phyloP scores from a whole-genome alignment of 2,797 vertebrate species.

The Lemur catta region DNA sequence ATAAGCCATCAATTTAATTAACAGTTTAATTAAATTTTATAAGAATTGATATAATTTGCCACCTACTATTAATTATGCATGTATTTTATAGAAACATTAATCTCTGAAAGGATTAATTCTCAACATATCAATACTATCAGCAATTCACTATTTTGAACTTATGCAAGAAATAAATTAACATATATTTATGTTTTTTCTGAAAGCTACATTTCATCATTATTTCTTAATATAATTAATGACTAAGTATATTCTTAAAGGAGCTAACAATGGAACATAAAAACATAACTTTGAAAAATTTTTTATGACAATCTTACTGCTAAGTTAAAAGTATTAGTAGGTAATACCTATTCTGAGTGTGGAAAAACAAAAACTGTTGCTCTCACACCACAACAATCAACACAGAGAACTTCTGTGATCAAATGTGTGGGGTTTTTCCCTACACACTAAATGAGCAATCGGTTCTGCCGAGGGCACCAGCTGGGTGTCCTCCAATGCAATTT shows the following conservation, averaged over 20 bases:
- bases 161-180: not conserved
- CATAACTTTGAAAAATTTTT: not conserved
- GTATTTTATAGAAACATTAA: not conserved
- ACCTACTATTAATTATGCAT: not conserved
- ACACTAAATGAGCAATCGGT: not conserved
- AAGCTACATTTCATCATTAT: not conserved
- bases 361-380: not conserved
- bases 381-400: not conserved
- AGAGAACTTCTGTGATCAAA: not conserved
- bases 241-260: not conserved
- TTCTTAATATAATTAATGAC: not conserved
- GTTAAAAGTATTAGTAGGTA: not conserved
- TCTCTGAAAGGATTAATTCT: not conserved
- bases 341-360: not conserved
- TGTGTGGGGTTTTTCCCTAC: not conserved
- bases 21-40: constrained; percentile 10
- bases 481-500: not conserved
- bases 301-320: not conserved
- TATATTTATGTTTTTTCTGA: not conserved
- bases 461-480: not conserved
- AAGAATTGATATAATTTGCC: constrained; percentile 6
- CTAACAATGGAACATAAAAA: not conserved
- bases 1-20: constrained; percentile 41
- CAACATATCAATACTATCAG: not conserved
- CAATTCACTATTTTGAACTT: not conserved